Percentiles rank a stretch among this genome's conserved stretches.
These are phyloP conservation scores for Cataglyphis livida DNA, from an alignment of 2,888 invertebrate species.

Conservation along the genomic window DNA sequence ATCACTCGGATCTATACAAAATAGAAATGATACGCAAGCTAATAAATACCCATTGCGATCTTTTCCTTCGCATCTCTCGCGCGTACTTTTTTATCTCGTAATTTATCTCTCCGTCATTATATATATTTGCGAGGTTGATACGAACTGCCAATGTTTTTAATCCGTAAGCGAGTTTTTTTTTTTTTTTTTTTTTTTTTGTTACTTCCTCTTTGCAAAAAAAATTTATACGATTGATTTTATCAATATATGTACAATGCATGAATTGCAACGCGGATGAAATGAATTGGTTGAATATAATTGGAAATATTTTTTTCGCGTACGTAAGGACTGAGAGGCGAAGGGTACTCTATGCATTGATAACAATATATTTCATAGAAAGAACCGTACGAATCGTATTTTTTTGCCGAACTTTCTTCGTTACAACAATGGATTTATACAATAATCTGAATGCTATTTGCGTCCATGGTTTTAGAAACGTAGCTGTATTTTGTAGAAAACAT, in stretches of 20 bases:
- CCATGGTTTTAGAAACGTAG: background rate
- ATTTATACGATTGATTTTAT: background rate
- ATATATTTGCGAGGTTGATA: background rate
- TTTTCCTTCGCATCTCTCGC: too few species aligned
- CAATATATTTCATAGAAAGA: background rate
- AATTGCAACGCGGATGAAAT: background rate
- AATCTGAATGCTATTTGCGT: constrained; percentile 18
- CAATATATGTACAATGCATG: background rate
- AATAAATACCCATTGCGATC: background rate
- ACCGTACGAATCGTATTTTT: constrained; percentile 15
- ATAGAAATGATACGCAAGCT: constrained; percentile 12
- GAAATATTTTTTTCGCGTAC: constrained; percentile 8
- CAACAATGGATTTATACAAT: background rate
- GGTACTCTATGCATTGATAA: background rate
- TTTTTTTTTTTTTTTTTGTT: too few species aligned
- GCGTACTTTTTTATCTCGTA: background rate
- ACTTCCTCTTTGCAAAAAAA: too few species aligned
- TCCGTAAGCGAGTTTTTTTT: background rate
- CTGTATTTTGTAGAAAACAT: background rate
- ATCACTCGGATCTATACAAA: background rate
- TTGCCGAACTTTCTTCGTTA: constrained; percentile 20
- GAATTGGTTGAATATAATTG: constrained; percentile 17
- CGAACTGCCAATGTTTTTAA: background rate
- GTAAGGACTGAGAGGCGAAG: background rate
- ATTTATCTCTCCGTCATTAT: background rate